Evolutionary conservation across 1,140 invertebrate genomes (phyloP).

Genomic region (Mamestra configurata): DNA sequence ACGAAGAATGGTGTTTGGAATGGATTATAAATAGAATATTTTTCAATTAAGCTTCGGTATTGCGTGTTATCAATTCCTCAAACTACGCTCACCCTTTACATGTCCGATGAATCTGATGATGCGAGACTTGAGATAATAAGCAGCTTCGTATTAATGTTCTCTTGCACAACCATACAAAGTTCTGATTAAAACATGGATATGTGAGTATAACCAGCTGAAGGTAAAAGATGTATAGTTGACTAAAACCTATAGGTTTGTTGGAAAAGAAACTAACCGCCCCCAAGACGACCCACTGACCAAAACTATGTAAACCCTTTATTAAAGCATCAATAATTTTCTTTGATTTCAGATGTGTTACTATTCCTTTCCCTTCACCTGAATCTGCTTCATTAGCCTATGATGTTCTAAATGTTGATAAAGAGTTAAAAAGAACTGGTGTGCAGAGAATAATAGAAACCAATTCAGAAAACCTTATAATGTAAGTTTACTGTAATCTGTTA

Average conservation of each 20-base stretch:
- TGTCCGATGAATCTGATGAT: too few relatives aligned
- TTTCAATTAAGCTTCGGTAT: too few relatives aligned
- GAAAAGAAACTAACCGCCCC: too few relatives aligned
- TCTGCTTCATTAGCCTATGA: conserved; percentile 69
- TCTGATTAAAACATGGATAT: conserved; percentile 20
- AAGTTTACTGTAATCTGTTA: too few relatives aligned
- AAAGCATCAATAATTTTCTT: too few relatives aligned
- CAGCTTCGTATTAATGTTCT: background rate
- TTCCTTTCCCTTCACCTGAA: conserved; percentile 70
- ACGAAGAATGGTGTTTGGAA: too few relatives aligned
- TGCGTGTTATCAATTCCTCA: too few relatives aligned
- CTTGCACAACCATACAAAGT: background rate
- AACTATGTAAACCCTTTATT: too few relatives aligned
- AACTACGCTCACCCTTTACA: too few relatives aligned
- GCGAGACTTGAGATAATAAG: background rate
- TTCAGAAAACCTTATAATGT: conserved; percentile 63
- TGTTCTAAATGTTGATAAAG: conserved; percentile 77
- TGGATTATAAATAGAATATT: too few relatives aligned
- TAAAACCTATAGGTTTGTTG: too few relatives aligned
- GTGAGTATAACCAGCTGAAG: conserved; percentile 11
- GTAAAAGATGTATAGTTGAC: background rate
- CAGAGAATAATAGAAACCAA: conserved; percentile 62
- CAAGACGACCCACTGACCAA: too few relatives aligned
- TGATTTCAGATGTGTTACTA: conserved; percentile 51
- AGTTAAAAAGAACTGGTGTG: conserved; percentile 74